Conservation (phyloP, 2,888 invertebrate species). For the Augiades crinisus region DNA sequence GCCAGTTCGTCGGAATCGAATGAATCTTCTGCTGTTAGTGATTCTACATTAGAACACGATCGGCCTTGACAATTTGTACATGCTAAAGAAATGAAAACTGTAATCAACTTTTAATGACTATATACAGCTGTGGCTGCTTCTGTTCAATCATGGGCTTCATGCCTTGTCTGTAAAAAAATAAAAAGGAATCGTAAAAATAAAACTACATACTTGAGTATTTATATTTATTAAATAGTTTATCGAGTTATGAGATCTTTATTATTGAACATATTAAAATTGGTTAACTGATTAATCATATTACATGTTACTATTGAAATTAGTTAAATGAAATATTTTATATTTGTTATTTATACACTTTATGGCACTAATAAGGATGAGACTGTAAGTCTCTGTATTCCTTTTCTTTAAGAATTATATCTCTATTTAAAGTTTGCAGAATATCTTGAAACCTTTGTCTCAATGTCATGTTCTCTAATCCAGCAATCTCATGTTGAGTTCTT, state of each 20-base stretch:
- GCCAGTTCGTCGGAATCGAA: too few relatives aligned
- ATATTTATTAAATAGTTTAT: background rate
- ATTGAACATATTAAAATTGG: background rate
- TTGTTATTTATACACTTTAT: background rate
- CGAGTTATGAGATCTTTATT: slow-evolving; percentile 9
- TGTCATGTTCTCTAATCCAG: slow-evolving; percentile 90
- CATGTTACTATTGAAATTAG: background rate
- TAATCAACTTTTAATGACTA: too few relatives aligned
- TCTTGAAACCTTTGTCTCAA: slow-evolving; percentile 89
- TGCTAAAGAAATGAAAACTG: too few relatives aligned
- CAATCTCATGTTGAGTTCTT: slow-evolving; percentile 89
- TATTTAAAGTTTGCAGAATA: slow-evolving; percentile 85
- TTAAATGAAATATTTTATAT: background rate
- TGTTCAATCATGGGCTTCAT: too few relatives aligned
- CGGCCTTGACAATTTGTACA: too few relatives aligned
- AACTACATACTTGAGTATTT: too few relatives aligned
- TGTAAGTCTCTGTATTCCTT: slow-evolving; percentile 64
- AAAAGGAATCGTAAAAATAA: too few relatives aligned
- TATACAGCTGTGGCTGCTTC: too few relatives aligned
- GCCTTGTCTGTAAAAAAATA: too few relatives aligned
- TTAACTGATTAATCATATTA: background rate
- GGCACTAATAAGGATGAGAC: slow-evolving; percentile 17
- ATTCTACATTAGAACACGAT: too few relatives aligned
- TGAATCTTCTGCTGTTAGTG: too few relatives aligned
- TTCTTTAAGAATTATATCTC: slow-evolving; percentile 87